A percentile compares a stretch with the other conserved stretches of the same genome.
phyloP scores from a whole-genome alignment of 1,140 invertebrate genomes.

The Maconellicoccus hirsutus region DNA sequence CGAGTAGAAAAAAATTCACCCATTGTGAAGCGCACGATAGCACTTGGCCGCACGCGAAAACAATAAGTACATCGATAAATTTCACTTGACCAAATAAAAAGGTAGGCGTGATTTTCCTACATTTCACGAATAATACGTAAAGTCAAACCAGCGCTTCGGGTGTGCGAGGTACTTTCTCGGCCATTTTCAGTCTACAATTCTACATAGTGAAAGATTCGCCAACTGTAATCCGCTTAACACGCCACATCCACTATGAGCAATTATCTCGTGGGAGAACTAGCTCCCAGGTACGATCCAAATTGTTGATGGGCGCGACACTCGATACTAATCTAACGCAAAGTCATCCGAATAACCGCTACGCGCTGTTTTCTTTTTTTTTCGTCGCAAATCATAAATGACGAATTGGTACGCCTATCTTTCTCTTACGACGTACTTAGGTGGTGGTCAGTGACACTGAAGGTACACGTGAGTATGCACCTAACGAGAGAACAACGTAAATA shows the following conservation, averaged over 20 bases:
- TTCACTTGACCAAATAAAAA: background rate
- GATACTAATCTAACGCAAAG: no score
- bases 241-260: background rate
- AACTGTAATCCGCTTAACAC: no score
- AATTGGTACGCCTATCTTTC: no score
- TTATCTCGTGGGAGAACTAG: background rate
- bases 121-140: background rate
- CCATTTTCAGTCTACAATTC: no score
- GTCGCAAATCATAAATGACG: no score
- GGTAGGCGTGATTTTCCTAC: conserved; percentile 1
- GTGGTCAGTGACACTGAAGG: background rate
- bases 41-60: background rate
- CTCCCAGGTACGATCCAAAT: background rate
- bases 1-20: no score
- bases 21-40: no score
- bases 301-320: background rate
- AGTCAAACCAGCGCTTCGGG: no score
- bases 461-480: conserved; percentile 3
- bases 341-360: no score
- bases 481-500: background rate
- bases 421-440: background rate
- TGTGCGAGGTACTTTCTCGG: no score
- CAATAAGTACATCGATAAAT: background rate
- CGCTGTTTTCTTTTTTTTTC: no score
- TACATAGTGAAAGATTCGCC: background rate